phyloP scores from a whole-genome alignment of 2,113 vertebrate species.

The Crotalus viridis region DNA sequence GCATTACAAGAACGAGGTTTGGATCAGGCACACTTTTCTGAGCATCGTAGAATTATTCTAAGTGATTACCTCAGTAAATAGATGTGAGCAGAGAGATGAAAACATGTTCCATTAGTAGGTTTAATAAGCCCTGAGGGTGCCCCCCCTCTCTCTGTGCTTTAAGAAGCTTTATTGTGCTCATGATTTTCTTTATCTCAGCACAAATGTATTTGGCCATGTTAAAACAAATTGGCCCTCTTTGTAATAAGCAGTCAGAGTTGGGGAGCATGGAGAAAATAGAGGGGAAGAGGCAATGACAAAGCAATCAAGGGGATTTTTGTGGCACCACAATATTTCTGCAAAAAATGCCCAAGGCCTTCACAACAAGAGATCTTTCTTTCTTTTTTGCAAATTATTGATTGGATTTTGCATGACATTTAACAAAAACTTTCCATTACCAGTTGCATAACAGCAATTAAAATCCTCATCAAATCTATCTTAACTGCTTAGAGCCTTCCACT shows the following conservation, averaged over 20 bases:
- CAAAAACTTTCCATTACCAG: slow-evolving; percentile 71
- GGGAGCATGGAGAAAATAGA: neutral
- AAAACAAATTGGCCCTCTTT: slow-evolving; percentile 25
- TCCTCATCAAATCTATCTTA: slow-evolving; percentile 74
- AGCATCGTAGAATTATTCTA: neutral
- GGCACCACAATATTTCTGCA: slow-evolving; percentile 34
- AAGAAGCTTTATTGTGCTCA: neutral
- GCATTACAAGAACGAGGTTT: neutral
- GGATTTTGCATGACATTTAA: slow-evolving; percentile 65
- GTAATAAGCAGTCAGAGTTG: neutral
- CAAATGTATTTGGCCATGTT: slow-evolving; percentile 2
- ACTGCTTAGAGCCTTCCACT: slow-evolving; percentile 71
- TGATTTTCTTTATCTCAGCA: slow-evolving; percentile 5
- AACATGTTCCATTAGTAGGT: neutral
- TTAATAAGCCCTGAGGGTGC: neutral
- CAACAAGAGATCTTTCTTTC: slow-evolving; percentile 34
- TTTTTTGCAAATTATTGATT: slow-evolving; percentile 50
- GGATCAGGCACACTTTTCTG: neutral
- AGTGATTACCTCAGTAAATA: neutral
- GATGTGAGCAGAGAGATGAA: neutral
- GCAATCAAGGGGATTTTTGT: slow-evolving; percentile 25
- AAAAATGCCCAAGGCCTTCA: slow-evolving; percentile 43
- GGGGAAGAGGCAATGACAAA: neutral
- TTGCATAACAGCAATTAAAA: slow-evolving; percentile 77
- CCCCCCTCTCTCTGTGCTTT: neutral